phyloP scores from a whole-genome alignment of 2,797 vertebrate genomes.

The Hypotaenidia philippensis region DNA sequence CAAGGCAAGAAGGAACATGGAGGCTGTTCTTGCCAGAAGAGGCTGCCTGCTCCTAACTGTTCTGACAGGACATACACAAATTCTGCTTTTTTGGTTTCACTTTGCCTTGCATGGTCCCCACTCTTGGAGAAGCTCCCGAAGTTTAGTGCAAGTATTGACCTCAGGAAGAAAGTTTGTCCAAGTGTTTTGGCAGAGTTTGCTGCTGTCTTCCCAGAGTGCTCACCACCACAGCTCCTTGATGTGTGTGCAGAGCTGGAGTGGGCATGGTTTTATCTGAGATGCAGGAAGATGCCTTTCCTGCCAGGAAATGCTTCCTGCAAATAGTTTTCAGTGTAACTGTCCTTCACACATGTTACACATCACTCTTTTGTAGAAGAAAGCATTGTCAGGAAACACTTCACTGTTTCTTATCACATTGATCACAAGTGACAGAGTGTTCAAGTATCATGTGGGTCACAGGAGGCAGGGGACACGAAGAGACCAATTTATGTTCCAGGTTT shows the following conservation, averaged over 20 bases:
- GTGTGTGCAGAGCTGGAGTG: neutral
- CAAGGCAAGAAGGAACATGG: neutral
- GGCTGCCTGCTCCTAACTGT: neutral
- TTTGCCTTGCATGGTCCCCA: neutral
- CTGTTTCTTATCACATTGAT: neutral
- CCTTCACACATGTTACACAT: neutral
- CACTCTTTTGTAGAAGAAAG: neutral
- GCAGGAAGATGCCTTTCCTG: neutral
- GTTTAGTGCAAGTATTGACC: neutral
- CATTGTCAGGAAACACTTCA: neutral
- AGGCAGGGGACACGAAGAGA: neutral
- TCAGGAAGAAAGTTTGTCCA: neutral
- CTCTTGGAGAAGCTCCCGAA: neutral
- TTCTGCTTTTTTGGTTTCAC: neutral
- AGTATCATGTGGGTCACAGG: neutral
- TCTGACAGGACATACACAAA: neutral
- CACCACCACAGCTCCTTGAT: neutral
- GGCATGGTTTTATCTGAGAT: neutral
- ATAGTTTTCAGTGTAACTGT: neutral
- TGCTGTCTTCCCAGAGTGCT: neutral
- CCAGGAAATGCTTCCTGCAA: neutral
- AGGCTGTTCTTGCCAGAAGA: neutral
- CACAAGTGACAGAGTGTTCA: rapidly evolving
- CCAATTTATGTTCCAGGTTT: neutral
- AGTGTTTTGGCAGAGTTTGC: neutral